Evolutionary conservation across 2,797 vertebrate genomes (phyloP), one percentile per base, ranked within the genome.

Genomic region (Mormyrus hasselquistii): DNA sequence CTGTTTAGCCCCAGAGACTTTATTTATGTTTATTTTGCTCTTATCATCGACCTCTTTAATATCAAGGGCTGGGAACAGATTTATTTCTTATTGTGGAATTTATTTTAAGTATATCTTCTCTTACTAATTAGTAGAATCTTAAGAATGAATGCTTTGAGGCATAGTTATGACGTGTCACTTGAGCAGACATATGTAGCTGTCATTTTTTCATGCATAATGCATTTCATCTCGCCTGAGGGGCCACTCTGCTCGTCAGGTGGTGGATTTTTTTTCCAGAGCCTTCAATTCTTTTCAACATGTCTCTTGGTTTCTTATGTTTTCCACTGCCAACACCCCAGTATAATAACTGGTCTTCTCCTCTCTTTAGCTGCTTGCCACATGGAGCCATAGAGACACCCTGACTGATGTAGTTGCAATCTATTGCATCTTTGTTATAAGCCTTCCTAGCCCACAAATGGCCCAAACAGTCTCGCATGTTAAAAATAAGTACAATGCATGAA

Each of bases 191-290:
- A 65, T 65, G n/a, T 47, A 25, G 41, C 38, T 87, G 59, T 69
- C 38, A 69, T 87, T 65, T 87, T 87, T 47, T 87, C 44, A 87
- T 62, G 22, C 55, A 87, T 87, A 87, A 65, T 65, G 87, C 87
- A 87, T 65, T 65, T 65, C 19, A 41, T 87, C 52, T 41, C 0
- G 22, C 85, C 85, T 87, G 53, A 57, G 85, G 52, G 9, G 85
- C 16, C 85, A 59, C 25, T 34, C 14, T 41, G 34, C 25, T 52
- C 52, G 29, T 87, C 85, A 87, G 85, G 53, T 87, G 34, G 53
- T 44, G 52, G 1, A 8, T 22, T 59, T 87, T 87, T 83, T 22
- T 65, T 55, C 50, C 0, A 59, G 53, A 57, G 34, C 53, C 25
- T 57, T 59, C 85, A 59, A 12, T 87, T 87, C 52, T 59, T 87